These are phyloP conservation scores for Tamandua tetradactyla DNA, from an alignment of 2,797 vertebrate genomes.

Conservation along the genomic window DNA sequence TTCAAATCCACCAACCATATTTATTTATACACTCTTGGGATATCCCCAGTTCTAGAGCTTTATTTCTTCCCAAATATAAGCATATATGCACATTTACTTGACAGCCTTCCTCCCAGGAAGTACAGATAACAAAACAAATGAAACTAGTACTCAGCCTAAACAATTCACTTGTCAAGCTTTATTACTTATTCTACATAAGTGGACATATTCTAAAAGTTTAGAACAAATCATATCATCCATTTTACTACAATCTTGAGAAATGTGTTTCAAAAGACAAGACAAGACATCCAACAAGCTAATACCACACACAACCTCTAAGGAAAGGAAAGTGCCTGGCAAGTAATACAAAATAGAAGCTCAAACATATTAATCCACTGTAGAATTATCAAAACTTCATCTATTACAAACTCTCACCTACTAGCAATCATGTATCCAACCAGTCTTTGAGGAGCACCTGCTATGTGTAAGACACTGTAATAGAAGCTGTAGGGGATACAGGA, in stretches of 20 bases:
- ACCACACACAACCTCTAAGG: not conserved
- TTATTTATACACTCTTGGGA: not conserved
- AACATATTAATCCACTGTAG: not conserved
- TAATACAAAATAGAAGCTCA: not conserved
- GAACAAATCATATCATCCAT: not conserved
- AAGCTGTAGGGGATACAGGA: not conserved
- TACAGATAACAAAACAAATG: not conserved
- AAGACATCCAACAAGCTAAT: constrained; percentile 36
- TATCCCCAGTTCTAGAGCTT: not conserved
- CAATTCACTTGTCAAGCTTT: not conserved
- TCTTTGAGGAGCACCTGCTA: not conserved
- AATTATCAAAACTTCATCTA: not conserved
- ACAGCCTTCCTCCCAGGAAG: constrained; percentile 1
- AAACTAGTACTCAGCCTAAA: not conserved
- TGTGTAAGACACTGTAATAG: not conserved
- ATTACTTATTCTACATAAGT: constrained; percentile 23
- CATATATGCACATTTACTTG: not conserved
- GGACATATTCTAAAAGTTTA: not conserved
- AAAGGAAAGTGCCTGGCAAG: constrained; percentile 6
- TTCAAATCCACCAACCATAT: not conserved
- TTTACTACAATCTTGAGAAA: constrained; percentile 37
- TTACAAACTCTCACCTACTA: not conserved
- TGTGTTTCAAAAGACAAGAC: constrained; percentile 38
- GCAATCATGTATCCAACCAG: not conserved
- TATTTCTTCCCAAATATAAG: constrained; percentile 1